These are phyloP conservation scores for Venustaconcha ellipsiformis DNA, from an alignment of 1,140 invertebrate species.

Conservation along the genomic window DNA sequence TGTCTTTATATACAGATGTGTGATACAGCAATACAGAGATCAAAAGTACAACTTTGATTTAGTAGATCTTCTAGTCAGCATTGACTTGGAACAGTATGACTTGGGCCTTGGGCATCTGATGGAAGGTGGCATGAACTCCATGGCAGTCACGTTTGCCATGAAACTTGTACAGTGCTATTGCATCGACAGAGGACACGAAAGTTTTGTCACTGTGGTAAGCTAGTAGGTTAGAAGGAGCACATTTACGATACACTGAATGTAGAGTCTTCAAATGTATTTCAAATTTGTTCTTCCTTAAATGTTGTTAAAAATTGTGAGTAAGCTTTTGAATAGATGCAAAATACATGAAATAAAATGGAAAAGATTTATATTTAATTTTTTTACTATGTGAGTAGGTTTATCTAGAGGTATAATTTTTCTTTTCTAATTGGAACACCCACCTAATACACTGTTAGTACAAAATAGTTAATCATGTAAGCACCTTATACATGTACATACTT, in stretches of 20 bases:
- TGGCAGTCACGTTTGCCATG: constrained; percentile 90
- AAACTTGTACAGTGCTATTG: constrained; percentile 90
- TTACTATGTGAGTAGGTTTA: too few species aligned
- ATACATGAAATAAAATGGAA: not conserved
- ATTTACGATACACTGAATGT: too few species aligned
- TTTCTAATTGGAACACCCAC: too few species aligned
- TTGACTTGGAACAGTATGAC: constrained; percentile 85
- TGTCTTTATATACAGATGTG: constrained; percentile 54
- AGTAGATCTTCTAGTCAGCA: constrained; percentile 87
- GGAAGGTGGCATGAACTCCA: constrained; percentile 87
- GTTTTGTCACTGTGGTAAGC: constrained; percentile 79
- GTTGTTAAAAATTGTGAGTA: too few species aligned
- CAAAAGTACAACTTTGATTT: constrained; percentile 91
- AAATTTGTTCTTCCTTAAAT: too few species aligned
- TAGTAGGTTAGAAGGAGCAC: too few species aligned
- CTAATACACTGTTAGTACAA: too few species aligned
- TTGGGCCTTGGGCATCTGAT: constrained; percentile 82
- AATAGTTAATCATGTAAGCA: too few species aligned
- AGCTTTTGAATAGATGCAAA: not conserved
- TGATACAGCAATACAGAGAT: constrained; percentile 88
- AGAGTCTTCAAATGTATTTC: too few species aligned
- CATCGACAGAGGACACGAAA: constrained; percentile 83
- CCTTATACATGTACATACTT: too few species aligned
- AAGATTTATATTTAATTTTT: too few species aligned
- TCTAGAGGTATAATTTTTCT: too few species aligned